Base-by-base conservation (phyloP, 2,113 vertebrate species). In the Spea multiplicata region DNA sequence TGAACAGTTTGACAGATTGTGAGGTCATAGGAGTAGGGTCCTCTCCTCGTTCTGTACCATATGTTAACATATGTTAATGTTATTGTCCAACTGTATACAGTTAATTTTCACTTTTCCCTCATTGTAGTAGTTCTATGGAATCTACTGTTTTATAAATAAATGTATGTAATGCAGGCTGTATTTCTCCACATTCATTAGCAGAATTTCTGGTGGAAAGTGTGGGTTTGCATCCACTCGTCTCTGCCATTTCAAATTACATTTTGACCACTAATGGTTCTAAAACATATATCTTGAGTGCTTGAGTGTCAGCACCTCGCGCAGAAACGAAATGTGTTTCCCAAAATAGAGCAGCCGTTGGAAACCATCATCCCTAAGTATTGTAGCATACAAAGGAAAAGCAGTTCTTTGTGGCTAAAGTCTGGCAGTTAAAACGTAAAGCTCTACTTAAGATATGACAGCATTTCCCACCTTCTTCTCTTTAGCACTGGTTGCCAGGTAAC, bases 401-500 rank as follows among this genome's bases (percentile, higher is more conserved):
- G 84, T 78, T 82, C 64, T 75, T 71, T 73, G 44, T 4, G 66
- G 69, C 69, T 74, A 73, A 65, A 77, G 12, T 67, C 44, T 68
- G 69, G 47, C 74, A 48, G 53, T 75, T 64, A 48, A 44, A 83
- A 71, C 78, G 66, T 82, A 82, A 85, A 77, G 78, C 83, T 88
- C 83, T 85, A 84, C 83, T 83, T 7, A 9, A 83, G 80, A 88
- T 89, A 88, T 84, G 86, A 86, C 84, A 86, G 86, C 61, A 66
- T 78, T 88, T 87, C 82, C 87, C 84, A 87, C 84, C 88, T 89
- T 89, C 83, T 87, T 87, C 86, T 90, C 88, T 86, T 88, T 88
- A 84, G 90, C 82, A 85, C 74, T 80, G 85, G 92, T 93, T 93
- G 92, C 92, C 93, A 93, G 90, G 92, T 85, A 91, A 93, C 91